Base-by-base conservation (phyloP, 2,888 invertebrate species). In the Hyles lineata region DNA sequence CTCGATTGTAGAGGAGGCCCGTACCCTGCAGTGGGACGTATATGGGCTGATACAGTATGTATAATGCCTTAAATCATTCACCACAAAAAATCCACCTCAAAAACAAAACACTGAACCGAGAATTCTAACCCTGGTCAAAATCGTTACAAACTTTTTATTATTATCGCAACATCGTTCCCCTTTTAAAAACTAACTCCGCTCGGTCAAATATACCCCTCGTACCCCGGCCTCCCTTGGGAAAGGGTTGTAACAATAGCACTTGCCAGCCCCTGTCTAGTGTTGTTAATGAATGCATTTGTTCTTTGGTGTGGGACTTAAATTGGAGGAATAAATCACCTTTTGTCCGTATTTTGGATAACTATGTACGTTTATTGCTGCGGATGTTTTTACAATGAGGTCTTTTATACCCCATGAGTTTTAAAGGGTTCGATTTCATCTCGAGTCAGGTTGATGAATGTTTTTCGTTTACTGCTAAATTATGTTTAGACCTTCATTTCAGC, bases 221-320 rank as follows among this genome's bases (percentile, higher is more conserved):
- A 74, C 83, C 81, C 85, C 77, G 82, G 85, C 81, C 82, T 85
- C 79, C 81, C 86, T 79, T 77, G 84, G 84, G 86, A 86, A 74
- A 78, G 82, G 83, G 80, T 73, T 70, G 74, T 73, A 77, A 87
- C 83, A 85, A 85, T 83, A 74, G 78, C 83, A 81, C 81, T 81
- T 81, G 79, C 77, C 79, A 74, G 78, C 78, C 83, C 83, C 78
- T 78, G 75, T 74, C 72, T 69, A 76, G 43, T 61, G 71, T 74
- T 71, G 75, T 72, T 81, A 81, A 83, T 81, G 80, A 78, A 76
- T 73, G 74, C 80, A 77, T 79, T 81, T 81, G 81, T 81, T 78
- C 76, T 74, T 73, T 73, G 72, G 74, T 72, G 72, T 72, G 72
- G 71, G 60, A 70, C 75, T 76, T 25, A 73, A 72, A 74, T 71